Base-by-base conservation (phyloP, 2,888 invertebrate species). In the Sinotaia quadrata region DNA sequence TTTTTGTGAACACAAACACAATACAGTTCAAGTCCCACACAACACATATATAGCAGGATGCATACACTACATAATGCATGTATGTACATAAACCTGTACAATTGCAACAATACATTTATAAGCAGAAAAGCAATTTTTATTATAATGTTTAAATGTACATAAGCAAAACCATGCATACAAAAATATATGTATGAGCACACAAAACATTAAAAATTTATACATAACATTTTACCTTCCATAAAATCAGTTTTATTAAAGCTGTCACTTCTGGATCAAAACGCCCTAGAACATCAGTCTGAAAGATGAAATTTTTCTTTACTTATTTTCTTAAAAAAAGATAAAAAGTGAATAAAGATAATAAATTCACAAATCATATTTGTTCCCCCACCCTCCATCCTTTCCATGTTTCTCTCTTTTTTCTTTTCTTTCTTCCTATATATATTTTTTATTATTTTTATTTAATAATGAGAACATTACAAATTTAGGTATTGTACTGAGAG, bases 161-260 rank as follows among this genome's bases (percentile, higher is more conserved):
- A n/a, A n/a, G n/a, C n/a, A n/a, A n/a, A n/a, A n/a, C n/a, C n/a
- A n/a, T n/a, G n/a, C n/a, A n/a, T n/a, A n/a, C n/a, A n/a, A n/a
- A n/a, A n/a, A 41, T 41, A n/a, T 1, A 41, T 41, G 41, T 18
- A 41, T 41, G 41, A 41, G 15, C 41, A 41, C 15, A 41, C 1
- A 0, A 41, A 41, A 18, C 1, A 41, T 41, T 12, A 41, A 41
- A 41, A n/a, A 18, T 1, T 1, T 21, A 31, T 33, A 31, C 18
- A 47, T 27, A 29, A 15, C 21, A 21, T 29, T 21, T 33, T 68
- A 91, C 91, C 78, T 91, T 90, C 72, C 91, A 91, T 18, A 95
- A 85, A 0, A 95, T 93, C 80, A 93, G 92, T 77, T 86, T 84
- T 33, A 86, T 75, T 7, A 79, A 56, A 18, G 84, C 81, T 66